These are phyloP conservation scores for Choristoneura fumiferana DNA, from an alignment of 1,140 invertebrate species.

Conservation along the genomic window DNA sequence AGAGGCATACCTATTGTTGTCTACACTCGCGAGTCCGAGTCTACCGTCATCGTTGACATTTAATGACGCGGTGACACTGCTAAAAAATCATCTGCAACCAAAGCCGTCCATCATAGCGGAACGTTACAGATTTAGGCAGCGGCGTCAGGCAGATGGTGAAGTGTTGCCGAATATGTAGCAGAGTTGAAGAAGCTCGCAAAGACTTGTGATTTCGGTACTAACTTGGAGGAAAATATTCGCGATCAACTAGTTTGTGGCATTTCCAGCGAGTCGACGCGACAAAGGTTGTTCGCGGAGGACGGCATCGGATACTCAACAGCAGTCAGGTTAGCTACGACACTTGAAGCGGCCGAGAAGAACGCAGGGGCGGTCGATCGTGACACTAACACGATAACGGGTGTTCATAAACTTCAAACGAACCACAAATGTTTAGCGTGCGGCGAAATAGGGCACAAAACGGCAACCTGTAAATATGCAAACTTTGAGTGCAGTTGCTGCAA, in stretches of 20 bases:
- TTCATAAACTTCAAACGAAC: not conserved
- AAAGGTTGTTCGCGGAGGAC: not conserved
- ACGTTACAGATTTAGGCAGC: conserved; percentile 16
- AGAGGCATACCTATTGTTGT: conserved; percentile 7
- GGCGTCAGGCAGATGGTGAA: conserved; percentile 7
- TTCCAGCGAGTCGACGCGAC: not conserved
- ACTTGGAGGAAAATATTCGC: conserved; percentile 7
- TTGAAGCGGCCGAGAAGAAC: conserved; percentile 4
- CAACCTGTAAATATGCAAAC: conserved; percentile 2
- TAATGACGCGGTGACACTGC: not conserved
- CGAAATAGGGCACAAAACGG: conserved; percentile 1
- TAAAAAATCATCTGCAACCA: conserved; percentile 13
- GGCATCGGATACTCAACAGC: not conserved
- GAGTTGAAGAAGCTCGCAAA: conserved; percentile 10
- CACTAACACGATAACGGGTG: not conserved
- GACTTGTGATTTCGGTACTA: conserved; percentile 5
- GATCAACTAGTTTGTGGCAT: conserved; percentile 20
- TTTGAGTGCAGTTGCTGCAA: conserved; percentile 8
- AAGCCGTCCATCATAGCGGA: conserved; percentile 16
- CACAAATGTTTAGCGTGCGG: conserved; percentile 3
- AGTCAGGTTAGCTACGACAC: not conserved
- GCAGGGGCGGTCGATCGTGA: conserved; percentile 3
- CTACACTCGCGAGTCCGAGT: conserved; percentile 13
- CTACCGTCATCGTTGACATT: not conserved
- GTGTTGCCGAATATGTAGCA: not conserved